Evolutionary conservation across 1,140 invertebrate species (phyloP).

Genomic region (Trichonephila clavipes): DNA sequence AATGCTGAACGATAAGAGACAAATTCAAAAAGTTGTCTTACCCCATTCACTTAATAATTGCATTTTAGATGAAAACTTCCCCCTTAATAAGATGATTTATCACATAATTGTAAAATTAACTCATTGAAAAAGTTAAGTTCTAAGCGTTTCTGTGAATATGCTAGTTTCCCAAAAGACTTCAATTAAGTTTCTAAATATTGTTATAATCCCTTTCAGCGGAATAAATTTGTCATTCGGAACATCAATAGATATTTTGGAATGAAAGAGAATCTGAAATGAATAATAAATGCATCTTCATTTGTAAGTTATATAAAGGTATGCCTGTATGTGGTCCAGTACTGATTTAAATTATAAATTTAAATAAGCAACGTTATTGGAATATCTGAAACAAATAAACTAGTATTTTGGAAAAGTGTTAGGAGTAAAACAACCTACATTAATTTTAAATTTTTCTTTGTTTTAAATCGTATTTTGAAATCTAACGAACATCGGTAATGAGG

Average conservation of each 20-base stretch:
- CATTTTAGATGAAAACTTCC: too few species aligned
- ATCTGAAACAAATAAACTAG: slow-evolving; percentile 23
- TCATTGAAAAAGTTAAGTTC: too few species aligned
- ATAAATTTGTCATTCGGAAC: slow-evolving; percentile 22
- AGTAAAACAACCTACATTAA: not conserved
- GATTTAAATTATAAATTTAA: slow-evolving; percentile 40
- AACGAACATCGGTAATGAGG: not conserved
- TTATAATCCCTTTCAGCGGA: slow-evolving; percentile 13
- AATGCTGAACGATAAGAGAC: too few species aligned
- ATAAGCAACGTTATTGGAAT: slow-evolving; percentile 26
- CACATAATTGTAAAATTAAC: too few species aligned
- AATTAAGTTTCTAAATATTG: slow-evolving; percentile 28
- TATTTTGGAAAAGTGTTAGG: not conserved
- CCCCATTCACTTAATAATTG: too few species aligned
- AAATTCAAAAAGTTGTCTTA: too few species aligned
- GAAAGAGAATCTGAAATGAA: slow-evolving; percentile 29
- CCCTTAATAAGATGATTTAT: not conserved
- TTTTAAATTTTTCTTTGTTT: not conserved
- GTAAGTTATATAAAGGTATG: not conserved
- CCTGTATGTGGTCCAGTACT: not conserved
- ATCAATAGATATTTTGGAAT: not conserved
- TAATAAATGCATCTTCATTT: slow-evolving; percentile 30
- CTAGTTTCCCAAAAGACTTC: not conserved
- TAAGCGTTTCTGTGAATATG: too few species aligned
- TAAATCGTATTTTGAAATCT: slow-evolving; percentile 2